Base-by-base conservation (phyloP, 2,113 vertebrate genomes). In the Salvelinus namaycush region DNA sequence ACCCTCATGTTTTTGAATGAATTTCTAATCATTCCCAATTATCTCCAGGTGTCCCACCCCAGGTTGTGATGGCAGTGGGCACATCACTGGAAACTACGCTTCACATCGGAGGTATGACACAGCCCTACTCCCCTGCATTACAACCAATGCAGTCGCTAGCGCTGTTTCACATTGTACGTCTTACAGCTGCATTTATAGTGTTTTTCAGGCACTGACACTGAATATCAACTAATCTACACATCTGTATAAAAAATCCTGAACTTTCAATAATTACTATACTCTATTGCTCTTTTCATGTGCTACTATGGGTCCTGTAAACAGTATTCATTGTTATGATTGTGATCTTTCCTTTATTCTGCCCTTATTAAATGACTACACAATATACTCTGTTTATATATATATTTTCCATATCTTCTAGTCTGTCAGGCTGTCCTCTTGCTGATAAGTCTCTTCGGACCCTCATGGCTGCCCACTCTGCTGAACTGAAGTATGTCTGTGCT, bases 371-470 rank as follows among this genome's bases (percentile, higher is more conserved):
- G 20, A 68, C 48, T 76, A 70, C 65, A 77, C 44, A 73, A 54
- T 75, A 34, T 73, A 73, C 24, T 83, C 60, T 57, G 77, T 81
- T 29, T 59, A 65, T 87, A 75, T 90, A 80, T 88, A 22, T 78
- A 64, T 72, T 49, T 95, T 80, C 71, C 59, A 91, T 94, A 78
- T 96, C 94, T 96, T 94, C 95, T 96, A 99, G 97, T 95, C 96
- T 99, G 94, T 99, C 97, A 96, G 97, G 97, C 96, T 99, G 97
- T 95, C 97, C 97, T 97, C 97, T 99, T 95, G 97, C 97, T 96
- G 97, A 99, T 96, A 99, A 99, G 95, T 98, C 97, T 93, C 97
- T 99, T 94, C 97, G 98, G 98, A 98, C 97, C 94, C 97, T 99
- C 94, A 99, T 99, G 97, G 97, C 97, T 97, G 97, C 98, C 92